Base-by-base conservation (phyloP, 2,888 invertebrate species). In the Acronicta psi region DNA sequence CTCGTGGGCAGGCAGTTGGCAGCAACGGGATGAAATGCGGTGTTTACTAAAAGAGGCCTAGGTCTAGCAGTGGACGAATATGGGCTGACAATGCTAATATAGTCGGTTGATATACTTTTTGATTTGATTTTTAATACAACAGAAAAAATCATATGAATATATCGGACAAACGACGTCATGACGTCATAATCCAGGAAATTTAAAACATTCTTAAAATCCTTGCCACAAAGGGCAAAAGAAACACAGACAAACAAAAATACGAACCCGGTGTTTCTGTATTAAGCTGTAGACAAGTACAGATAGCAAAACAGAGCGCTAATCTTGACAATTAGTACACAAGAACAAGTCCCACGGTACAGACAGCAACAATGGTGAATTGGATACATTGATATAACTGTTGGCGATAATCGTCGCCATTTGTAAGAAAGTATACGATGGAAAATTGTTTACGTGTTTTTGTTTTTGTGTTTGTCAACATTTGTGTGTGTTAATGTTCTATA, bases 301-400 rank as follows among this genome's bases (percentile, higher is more conserved):
- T 37, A 59, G 23, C 42, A 40, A 0, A 23, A 14, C 8, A 71
- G 29, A 66, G 73, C 56, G 52, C 49, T 73, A 61, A 69, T 69
- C 69, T 69, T 44, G n/a, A 69, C 74, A 69, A 69, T 69, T 61
- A 69, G 49, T 23, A 16, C 25, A 31, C 50, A 73, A 73, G 74
- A 73, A 69, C 38, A 6, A 41, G 9, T 69, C 73, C 43, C 69
- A 69, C 68, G 55, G 44, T 60, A 56, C 34, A 14, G 37, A 13
- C 46, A 34, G 23, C 49, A 38, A 73, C 70, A 69, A 69, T 69
- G 31, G 63, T 2, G 53, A 68, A 73, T 73, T 73, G 47, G 41
- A 55, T 52, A 69, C 63, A 68, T 60, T 58, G 59, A 64, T 59
- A 52, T 59, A 70, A 70, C 70, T 54, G 75, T 70, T 65, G 65